phyloP scores from a whole-genome alignment of 1,140 invertebrate genomes.

The Drusus annulatus region DNA sequence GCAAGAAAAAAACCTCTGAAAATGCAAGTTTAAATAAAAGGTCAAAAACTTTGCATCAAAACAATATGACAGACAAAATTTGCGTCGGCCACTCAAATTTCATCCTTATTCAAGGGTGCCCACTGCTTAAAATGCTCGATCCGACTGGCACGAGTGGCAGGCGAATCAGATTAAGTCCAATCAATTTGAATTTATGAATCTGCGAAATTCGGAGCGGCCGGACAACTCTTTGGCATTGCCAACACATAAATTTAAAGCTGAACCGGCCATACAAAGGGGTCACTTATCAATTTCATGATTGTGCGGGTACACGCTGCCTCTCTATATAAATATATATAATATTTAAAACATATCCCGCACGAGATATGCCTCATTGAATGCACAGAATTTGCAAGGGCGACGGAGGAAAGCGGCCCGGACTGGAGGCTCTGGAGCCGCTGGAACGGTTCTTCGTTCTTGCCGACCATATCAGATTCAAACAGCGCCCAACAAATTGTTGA shows the following conservation, averaged over 20 bases:
- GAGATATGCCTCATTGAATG: slow-evolving; percentile 53
- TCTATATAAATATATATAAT: slow-evolving; percentile 51
- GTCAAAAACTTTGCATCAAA: too few species aligned
- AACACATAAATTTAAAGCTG: slow-evolving; percentile 46
- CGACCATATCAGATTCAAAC: too few species aligned
- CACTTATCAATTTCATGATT: slow-evolving; percentile 59
- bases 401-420: slow-evolving; percentile 1
- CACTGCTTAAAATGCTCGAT: slow-evolving; percentile 10
- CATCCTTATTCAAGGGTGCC: background rate
- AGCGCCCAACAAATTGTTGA: too few species aligned
- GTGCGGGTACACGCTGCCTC: slow-evolving; percentile 35
- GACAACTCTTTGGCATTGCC: slow-evolving; percentile 6
- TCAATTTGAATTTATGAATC: slow-evolving; percentile 73
- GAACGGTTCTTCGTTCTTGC: background rate
- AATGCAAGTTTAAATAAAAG: too few species aligned
- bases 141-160: slow-evolving; percentile 59
- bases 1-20: too few species aligned
- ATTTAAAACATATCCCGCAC: slow-evolving; percentile 52
- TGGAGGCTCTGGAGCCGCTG: too few species aligned
- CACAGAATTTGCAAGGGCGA: slow-evolving; percentile 53
- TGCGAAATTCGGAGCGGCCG: slow-evolving; percentile 56
- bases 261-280: slow-evolving; percentile 53
- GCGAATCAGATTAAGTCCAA: slow-evolving; percentile 73
- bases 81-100: background rate
- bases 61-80: too few species aligned